Conservation (phyloP, 2,888 invertebrate genomes). For the Axea sp. region DNA sequence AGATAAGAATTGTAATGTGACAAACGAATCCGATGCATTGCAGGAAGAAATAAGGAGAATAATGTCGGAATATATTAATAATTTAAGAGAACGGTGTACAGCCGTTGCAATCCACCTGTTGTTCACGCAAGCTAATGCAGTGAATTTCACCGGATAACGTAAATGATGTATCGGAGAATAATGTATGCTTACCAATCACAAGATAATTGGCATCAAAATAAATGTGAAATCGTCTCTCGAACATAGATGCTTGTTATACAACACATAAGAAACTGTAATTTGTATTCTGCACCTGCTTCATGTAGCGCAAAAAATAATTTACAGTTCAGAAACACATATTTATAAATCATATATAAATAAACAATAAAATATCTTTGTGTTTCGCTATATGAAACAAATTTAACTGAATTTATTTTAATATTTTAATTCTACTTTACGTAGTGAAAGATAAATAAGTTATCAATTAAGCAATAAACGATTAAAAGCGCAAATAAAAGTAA, state of each 20-base stretch:
- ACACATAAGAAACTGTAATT: too few relatives aligned
- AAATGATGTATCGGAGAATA: neutral
- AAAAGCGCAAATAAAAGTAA: too few relatives aligned
- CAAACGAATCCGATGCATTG: neutral
- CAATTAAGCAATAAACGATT: too few relatives aligned
- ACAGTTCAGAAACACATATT: too few relatives aligned
- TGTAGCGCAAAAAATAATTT: too few relatives aligned
- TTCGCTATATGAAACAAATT: too few relatives aligned
- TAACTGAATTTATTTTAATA: neutral
- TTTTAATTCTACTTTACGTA: too few relatives aligned
- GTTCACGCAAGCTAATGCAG: slow-evolving; percentile 5
- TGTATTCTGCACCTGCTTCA: neutral
- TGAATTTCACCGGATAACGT: slow-evolving; percentile 2
- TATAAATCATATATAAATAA: too few relatives aligned
- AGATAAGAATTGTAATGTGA: neutral
- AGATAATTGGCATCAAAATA: neutral
- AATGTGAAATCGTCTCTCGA: neutral
- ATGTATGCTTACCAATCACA: slow-evolving; percentile 1
- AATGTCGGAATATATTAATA: slow-evolving; percentile 6
- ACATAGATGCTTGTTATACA: too few relatives aligned
- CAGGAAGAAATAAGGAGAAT: neutral
- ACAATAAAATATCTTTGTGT: too few relatives aligned
- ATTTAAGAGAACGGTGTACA: slow-evolving; percentile 4
- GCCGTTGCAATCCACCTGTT: slow-evolving; percentile 3
- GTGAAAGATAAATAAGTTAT: too few relatives aligned